Evolutionary conservation across 2,888 invertebrate genomes (phyloP), one percentile per base, ranked within the genome.

Genomic region (Idaea dimidiata): DNA sequence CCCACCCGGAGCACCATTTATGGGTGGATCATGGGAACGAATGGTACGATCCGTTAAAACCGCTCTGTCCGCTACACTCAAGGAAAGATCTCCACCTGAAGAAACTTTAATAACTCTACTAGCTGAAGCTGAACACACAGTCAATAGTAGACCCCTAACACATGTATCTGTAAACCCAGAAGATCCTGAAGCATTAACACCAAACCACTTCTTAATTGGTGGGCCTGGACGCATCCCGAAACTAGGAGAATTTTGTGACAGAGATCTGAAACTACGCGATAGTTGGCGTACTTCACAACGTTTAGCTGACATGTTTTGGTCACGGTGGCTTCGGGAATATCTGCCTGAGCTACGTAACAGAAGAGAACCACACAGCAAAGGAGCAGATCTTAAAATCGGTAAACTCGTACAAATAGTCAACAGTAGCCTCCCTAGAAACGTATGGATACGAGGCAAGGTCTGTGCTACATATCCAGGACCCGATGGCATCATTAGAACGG

Each of bases 251-350:
- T 68, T 60, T 53, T 53, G 64, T 53, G 60, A 59, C 5, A 54
- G 59, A 0, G 65, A 70, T 14, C 10, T 63, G 6, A 61, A 18
- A 58, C 32, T 64, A 7, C 43, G 72, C 0, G 64, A 65, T 6
- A 66, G 66, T 16, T 70, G 68, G 69, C 61, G 70, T 0, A 61
- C 43, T 7, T 16, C 69, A 8, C 70, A 73, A 43, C 24, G 17
- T 1, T 17, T 70, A 1, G 62, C 67, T 0, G 66, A 70, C 24
- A 54, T 54, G n/a, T 54, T 54, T 2, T 54, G 54, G 54, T 6
- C 16, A 54, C 54, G 54, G 5, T 54, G 54, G 54, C 54, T 54
- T 16, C 54, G 54, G 14, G 54, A 54, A 16, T 54, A 54, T 16
- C 54, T 54, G 5, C 54, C 54, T 14, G 54, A 54, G 54, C 16